Evolutionary conservation across 2,888 invertebrate genomes (phyloP).

Genomic region (Frankliniella fusca): DNA sequence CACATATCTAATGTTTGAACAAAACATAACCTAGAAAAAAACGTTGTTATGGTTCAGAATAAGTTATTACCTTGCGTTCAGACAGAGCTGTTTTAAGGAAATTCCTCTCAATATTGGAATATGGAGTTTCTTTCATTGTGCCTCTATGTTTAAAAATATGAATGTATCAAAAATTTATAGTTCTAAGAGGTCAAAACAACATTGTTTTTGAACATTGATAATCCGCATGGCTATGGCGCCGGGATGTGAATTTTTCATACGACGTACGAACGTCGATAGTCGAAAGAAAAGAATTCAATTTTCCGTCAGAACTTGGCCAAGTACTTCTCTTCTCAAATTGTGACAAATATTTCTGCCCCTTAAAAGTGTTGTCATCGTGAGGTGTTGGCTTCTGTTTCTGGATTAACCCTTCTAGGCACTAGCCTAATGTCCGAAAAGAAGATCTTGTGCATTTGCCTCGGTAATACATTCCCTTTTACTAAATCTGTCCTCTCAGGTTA

Average conservation of each 20-base stretch:
- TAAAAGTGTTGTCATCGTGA: too few species aligned
- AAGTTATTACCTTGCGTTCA: constrained; percentile 58
- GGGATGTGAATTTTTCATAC: too few species aligned
- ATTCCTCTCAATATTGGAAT: constrained; percentile 67
- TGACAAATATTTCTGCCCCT: too few species aligned
- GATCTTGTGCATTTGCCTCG: constrained; percentile 11
- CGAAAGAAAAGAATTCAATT: too few species aligned
- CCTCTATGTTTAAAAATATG: constrained; percentile 17
- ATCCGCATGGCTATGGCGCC: neutral
- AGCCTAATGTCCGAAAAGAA: constrained; percentile 8
- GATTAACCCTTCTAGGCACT: neutral
- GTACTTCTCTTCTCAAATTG: too few species aligned
- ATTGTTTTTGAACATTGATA: neutral
- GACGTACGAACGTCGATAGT: too few species aligned
- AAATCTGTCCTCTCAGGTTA: neutral
- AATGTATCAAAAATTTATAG: constrained; percentile 25
- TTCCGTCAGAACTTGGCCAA: too few species aligned
- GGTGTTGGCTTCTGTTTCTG: too few species aligned
- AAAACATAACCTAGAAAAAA: neutral
- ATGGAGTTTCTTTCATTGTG: constrained; percentile 54
- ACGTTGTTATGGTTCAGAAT: neutral
- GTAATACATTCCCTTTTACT: neutral
- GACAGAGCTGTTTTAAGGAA: constrained; percentile 63
- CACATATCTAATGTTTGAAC: neutral
- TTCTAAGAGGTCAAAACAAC: neutral